A percentile compares a stretch with the other conserved stretches of the same genome.
These are phyloP conservation scores for Drosophila bocki DNA, from an alignment of 1,140 invertebrate species.

Conservation along the genomic window DNA sequence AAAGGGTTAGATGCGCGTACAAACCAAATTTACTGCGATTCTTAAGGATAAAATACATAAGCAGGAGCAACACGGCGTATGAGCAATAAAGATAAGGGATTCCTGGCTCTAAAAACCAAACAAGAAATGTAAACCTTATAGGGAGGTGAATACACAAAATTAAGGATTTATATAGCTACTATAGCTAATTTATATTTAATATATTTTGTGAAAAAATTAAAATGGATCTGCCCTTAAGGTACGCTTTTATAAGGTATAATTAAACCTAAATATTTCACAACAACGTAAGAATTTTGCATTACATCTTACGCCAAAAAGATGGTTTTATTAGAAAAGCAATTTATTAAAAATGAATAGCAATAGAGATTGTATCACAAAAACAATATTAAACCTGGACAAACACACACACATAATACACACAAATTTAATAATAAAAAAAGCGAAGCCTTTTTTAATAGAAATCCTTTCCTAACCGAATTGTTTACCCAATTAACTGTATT, in stretches of 20 bases:
- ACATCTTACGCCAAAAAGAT: too few species aligned
- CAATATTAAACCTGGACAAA: background rate
- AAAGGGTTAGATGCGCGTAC: conserved; percentile 7
- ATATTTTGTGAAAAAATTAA: background rate
- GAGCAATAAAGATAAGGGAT: conserved; percentile 2
- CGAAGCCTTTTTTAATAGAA: background rate
- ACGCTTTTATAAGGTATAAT: too few species aligned
- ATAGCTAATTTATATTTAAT: background rate
- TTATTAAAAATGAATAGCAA: background rate
- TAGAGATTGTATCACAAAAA: background rate
- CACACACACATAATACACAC: background rate
- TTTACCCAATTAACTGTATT: conserved; percentile 22
- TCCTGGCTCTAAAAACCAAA: background rate
- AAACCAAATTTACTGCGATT: conserved; percentile 10
- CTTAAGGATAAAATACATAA: background rate
- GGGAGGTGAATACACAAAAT: background rate
- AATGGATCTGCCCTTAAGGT: too few species aligned
- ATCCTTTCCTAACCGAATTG: background rate
- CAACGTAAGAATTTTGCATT: too few species aligned
- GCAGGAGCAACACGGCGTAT: conserved; percentile 19
- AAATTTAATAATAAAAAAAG: background rate
- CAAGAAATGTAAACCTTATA: background rate
- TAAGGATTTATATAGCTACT: too few species aligned
- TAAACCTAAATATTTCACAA: background rate
- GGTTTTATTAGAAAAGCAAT: too few species aligned